Evolutionary conservation across 2,888 invertebrate genomes (phyloP), one percentile per base, ranked within the genome.

Genomic region (Himalopsyche anomala): DNA sequence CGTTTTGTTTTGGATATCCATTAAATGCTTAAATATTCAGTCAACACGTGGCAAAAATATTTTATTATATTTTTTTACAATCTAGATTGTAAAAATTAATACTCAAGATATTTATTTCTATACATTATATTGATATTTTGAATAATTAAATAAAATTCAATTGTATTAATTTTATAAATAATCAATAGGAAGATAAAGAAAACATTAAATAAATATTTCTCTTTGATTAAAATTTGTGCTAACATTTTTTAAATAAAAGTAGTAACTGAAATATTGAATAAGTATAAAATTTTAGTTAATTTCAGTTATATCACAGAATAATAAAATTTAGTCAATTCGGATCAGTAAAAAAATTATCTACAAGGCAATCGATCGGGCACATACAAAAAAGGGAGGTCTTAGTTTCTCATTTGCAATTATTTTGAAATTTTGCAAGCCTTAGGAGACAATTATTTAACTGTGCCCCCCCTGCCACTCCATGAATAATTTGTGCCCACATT

Each of bases 221-320:
- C 15, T 74, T 74, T 38, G 38, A 12, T 36, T 12, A 74, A 74
- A 74, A 74, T 38, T 74, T 74, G 74, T 74, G 74, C 74, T 74
- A 74, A 36, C 4, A 15, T 15, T 74, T 28, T 74, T 12, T 11
- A 38, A 36, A 74, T 38, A 36, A 74, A 38, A 36, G n/a, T 6
- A 17, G 38, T 74, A 74, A 74, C 74, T 74, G 74, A 74, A 28
- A 74, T 74, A 36, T 74, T 74, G 19, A 74, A 36, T 38, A 12
- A 36, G 15, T 74, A 74, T 19, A 36, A 74, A 36, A 74, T 74
- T 12, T 74, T 74, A 74, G 36, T 74, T 38, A 74, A 74, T 74
- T 36, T 74, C 74, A 38, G 74, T 74, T 74, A 74, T 74, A 74
- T 74, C 74, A 74, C 74, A 74, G 74, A 74, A 74, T 74, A 74